These are phyloP conservation scores for Lordiphosa andalusiaca DNA, from an alignment of 2,888 invertebrate species.

Conservation along the genomic window DNA sequence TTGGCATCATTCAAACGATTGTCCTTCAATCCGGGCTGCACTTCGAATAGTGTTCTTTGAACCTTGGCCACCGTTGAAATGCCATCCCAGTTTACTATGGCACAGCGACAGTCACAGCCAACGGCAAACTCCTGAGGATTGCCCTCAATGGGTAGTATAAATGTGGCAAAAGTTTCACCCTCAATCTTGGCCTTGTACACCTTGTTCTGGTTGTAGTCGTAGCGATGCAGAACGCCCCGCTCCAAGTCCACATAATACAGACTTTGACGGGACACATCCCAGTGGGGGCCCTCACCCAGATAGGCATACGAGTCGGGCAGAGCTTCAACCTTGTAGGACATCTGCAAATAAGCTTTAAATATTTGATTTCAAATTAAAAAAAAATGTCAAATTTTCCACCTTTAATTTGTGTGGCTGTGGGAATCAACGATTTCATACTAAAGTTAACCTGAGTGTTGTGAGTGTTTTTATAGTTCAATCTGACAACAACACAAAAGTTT, in stretches of 20 bases:
- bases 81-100: slow-evolving; percentile 85
- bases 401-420: slow-evolving; percentile 14
- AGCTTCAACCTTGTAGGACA: slow-evolving; percentile 79
- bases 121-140: slow-evolving; percentile 84
- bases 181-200: slow-evolving; percentile 82
- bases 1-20: slow-evolving; percentile 91
- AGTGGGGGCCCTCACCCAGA: slow-evolving; percentile 88
- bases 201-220: slow-evolving; percentile 80
- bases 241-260: slow-evolving; percentile 86
- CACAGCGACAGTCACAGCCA: slow-evolving; percentile 83
- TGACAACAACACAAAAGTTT: slow-evolving; percentile 10
- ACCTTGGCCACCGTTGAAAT: slow-evolving; percentile 81
- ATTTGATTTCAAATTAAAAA: background rate
- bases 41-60: slow-evolving; percentile 81
- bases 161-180: slow-evolving; percentile 80
- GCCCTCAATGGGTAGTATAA: slow-evolving; percentile 85
- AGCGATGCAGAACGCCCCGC: slow-evolving; percentile 75
- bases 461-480: slow-evolving; percentile 24
- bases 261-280: slow-evolving; percentile 83
- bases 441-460: slow-evolving; percentile 1
- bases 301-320: slow-evolving; percentile 75
- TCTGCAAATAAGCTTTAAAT: slow-evolving; percentile 48
- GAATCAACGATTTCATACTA: slow-evolving; percentile 19
- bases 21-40: slow-evolving; percentile 80
- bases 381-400: slow-evolving; percentile 10